phyloP scores from a whole-genome alignment of 1,140 invertebrate species.

The Lasioglossum albipes region DNA sequence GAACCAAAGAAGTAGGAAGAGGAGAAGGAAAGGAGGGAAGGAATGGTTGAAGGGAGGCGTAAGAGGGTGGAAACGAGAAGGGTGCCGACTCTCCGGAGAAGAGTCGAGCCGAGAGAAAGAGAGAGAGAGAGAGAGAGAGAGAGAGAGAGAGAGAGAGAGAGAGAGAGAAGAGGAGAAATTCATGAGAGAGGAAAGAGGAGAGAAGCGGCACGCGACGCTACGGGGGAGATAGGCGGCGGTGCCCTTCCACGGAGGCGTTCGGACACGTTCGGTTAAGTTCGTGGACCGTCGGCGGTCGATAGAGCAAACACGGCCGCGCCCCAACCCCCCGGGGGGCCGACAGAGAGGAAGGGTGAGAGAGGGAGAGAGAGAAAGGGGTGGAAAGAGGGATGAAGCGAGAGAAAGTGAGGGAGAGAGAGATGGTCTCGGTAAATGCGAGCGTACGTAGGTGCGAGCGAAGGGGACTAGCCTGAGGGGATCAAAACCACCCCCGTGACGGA shows the following conservation, averaged over 20 bases:
- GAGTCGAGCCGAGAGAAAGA: background rate
- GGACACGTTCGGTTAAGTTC: constrained; percentile 74
- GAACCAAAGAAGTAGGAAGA: background rate
- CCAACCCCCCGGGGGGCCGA: constrained; percentile 75
- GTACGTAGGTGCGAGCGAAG: constrained; percentile 47
- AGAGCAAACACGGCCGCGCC: constrained; percentile 81
- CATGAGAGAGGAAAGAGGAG: background rate
- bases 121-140: background rate
- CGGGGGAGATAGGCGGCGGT: constrained; percentile 52
- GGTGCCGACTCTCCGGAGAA: background rate
- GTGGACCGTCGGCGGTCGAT: constrained; percentile 79
- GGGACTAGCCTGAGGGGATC: constrained; percentile 43
- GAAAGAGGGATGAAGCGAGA: background rate
- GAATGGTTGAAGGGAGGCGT: background rate
- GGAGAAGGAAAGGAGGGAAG: background rate
- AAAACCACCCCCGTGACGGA: constrained; percentile 60
- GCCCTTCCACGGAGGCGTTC: constrained; percentile 65
- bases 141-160: background rate
- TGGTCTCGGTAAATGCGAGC: constrained; percentile 39
- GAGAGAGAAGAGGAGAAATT: background rate
- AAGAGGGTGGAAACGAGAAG: background rate
- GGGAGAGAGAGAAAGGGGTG: background rate
- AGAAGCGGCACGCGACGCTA: constrained; percentile 52
- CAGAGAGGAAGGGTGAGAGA: constrained; percentile 5
- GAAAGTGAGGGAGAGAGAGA: constrained; percentile 8